phyloP scores from a whole-genome alignment of 2,113 vertebrate species.

The Prionailurus bengalensis region DNA sequence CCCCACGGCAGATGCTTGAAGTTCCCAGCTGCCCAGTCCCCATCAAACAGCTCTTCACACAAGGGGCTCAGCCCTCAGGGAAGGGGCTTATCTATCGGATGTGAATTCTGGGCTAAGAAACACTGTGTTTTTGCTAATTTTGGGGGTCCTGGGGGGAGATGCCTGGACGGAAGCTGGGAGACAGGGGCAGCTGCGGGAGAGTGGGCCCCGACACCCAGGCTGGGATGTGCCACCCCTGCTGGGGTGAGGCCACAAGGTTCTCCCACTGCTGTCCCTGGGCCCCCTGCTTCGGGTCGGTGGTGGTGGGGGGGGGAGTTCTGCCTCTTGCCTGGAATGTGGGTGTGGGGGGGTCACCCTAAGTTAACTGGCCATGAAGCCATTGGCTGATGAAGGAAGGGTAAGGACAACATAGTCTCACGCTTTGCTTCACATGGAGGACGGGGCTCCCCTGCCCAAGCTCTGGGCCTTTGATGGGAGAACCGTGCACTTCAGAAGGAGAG shows the following conservation, averaged over 20 bases:
- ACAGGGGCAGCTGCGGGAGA: not conserved
- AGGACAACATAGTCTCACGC: not conserved
- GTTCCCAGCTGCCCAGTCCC: not conserved
- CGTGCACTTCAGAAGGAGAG: not conserved
- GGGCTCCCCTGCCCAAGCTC: not conserved
- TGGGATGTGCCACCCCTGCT: not conserved
- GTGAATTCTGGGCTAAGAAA: not conserved
- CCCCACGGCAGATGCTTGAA: accelerated
- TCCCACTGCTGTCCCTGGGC: not conserved
- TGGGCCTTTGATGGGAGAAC: not conserved
- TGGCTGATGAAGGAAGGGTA: not conserved
- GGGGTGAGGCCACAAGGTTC: not conserved
- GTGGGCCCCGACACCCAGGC: accelerated
- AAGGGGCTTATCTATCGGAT: not conserved
- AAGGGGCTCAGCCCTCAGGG: not conserved
- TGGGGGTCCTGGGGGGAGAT: not conserved
- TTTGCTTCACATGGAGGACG: accelerated
- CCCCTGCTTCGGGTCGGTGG: not conserved
- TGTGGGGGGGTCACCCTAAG: not conserved
- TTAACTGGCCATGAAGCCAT: accelerated
- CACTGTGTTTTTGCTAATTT: not conserved
- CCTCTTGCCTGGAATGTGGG: not conserved
- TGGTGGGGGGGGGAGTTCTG: no score
- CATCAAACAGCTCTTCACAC: not conserved
- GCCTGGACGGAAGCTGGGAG: not conserved